Base-by-base conservation (phyloP, 2,888 invertebrate species). In the Anoplius nigerrimus region DNA sequence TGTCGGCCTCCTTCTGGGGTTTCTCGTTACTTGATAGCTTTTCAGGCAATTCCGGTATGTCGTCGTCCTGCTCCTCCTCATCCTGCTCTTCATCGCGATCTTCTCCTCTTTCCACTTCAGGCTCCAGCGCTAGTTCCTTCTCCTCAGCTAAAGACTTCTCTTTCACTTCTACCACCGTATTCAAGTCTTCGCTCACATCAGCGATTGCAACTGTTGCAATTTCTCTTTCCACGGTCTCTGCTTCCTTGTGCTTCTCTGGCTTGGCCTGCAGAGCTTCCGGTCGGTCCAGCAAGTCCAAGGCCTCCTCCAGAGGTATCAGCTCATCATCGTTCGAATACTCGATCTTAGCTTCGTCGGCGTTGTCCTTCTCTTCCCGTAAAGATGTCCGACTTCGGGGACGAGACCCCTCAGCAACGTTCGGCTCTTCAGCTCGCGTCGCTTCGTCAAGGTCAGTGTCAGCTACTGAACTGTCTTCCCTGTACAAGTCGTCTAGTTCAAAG, bases 1-100 rank as follows among this genome's bases (percentile, higher is more conserved):
- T 89, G 5, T 88, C 88, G 0, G 87, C 80, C 58, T 82, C 82
- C 8, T 82, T 83, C 20, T 82, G 72, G 2, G 87, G 88, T 55
- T 89, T 89, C 15, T 86, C 84, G 18, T 88, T 88, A 56, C 81
- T 81, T 0, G 84, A 80, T 0, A 89, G 61, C 68, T 90, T 89
- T 66, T 90, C 89, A 0, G 90, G 86, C 21, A 90, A 77, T 0
- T 88, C 86, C 57, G 88, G 88, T 22, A 89, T 85, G 24, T 82
- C 85, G 2, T 82, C 80, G 4, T 80, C 80, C 0, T 55, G 72
- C 0, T 81, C 79, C 18, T 86, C 82, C 1, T 82, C 80, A 11
- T 78, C 75, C 42, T 56, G 51, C 43, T 63, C 77, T 16, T 74
- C 76, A 0, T 83, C 78, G 11, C 66, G 66, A 3, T 43, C 43